A percentile compares a stretch with the other conserved stretches of the same genome.
Evolutionary conservation across 1,140 invertebrate species (phyloP).

Genomic region (Daktulosphaira vitifoliae): DNA sequence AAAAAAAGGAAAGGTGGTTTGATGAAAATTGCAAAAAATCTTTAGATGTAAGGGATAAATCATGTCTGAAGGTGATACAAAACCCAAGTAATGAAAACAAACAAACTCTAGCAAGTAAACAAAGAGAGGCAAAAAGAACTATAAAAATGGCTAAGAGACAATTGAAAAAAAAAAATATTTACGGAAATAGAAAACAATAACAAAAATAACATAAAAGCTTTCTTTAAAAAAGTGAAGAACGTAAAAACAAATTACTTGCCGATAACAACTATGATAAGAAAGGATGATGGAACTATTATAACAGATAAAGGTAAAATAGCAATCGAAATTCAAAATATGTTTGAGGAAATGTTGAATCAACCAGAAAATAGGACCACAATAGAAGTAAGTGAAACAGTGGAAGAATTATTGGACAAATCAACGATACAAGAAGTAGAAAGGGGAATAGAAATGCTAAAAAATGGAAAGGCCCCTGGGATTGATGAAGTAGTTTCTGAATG

Average conservation of each 20-base stretch:
- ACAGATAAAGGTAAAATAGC: constrained; percentile 1
- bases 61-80: background rate
- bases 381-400: background rate
- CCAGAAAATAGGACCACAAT: background rate
- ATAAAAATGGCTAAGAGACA: constrained; percentile 31
- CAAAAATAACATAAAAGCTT: constrained; percentile 5
- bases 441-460: constrained; percentile 35
- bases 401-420: constrained; percentile 3
- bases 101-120: constrained; percentile 12
- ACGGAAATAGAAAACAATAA: constrained; percentile 24
- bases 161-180: constrained; percentile 13
- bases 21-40: constrained; percentile 33
- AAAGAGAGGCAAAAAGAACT: constrained; percentile 19
- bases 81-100: background rate
- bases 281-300: constrained; percentile 17
- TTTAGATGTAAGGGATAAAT: constrained; percentile 14
- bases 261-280: constrained; percentile 11
- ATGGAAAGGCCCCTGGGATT: constrained; percentile 37
- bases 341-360: constrained; percentile 6
- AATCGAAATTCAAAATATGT: constrained; percentile 4
- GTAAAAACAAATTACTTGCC: constrained; percentile 24
- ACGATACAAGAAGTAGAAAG: constrained; percentile 14
- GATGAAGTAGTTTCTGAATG: constrained; percentile 38
- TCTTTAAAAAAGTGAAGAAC: constrained; percentile 15
- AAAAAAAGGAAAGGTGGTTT: constrained; percentile 34